These are phyloP conservation scores for Polyommatus icarus DNA, from an alignment of 2,888 invertebrate species.

Conservation along the genomic window DNA sequence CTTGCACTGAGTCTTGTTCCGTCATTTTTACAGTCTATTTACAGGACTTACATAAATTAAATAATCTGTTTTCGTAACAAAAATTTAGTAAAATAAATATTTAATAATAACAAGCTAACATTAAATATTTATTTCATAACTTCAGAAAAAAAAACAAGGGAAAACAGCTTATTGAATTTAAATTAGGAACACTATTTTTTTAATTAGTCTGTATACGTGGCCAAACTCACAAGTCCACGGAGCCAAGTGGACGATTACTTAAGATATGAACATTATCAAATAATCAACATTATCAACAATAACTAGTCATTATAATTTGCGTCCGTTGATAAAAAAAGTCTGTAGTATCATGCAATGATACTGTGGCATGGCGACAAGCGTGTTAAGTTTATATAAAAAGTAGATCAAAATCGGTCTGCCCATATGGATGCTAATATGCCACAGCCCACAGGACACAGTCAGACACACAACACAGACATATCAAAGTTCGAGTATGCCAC, in stretches of 20 bases:
- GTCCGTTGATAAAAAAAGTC: slow-evolving; percentile 31
- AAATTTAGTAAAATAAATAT: not conserved
- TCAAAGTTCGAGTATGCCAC: no score
- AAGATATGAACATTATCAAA: slow-evolving; percentile 61
- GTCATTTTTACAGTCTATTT: slow-evolving; percentile 52
- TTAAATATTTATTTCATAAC: not conserved
- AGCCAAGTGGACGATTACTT: slow-evolving; percentile 57
- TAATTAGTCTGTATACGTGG: slow-evolving; percentile 32
- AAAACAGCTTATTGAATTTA: slow-evolving; percentile 15
- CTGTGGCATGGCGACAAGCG: not conserved
- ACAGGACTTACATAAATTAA: slow-evolving; percentile 27
- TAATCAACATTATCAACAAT: slow-evolving; percentile 66
- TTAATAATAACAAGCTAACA: not conserved
- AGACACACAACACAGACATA: no score
- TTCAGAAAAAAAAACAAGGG: not conserved
- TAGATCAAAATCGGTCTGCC: no score
- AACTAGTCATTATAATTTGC: slow-evolving; percentile 51
- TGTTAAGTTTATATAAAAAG: not conserved
- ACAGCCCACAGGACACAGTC: no score
- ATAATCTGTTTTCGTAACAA: slow-evolving; percentile 36
- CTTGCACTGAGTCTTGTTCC: slow-evolving; percentile 59
- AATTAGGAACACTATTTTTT: slow-evolving; percentile 28
- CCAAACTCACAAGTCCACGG: slow-evolving; percentile 54
- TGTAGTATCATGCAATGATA: slow-evolving; percentile 15
- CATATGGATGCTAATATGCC: no score